phyloP scores from a whole-genome alignment of 2,888 invertebrate genomes.

The Eupeodes luniger region DNA sequence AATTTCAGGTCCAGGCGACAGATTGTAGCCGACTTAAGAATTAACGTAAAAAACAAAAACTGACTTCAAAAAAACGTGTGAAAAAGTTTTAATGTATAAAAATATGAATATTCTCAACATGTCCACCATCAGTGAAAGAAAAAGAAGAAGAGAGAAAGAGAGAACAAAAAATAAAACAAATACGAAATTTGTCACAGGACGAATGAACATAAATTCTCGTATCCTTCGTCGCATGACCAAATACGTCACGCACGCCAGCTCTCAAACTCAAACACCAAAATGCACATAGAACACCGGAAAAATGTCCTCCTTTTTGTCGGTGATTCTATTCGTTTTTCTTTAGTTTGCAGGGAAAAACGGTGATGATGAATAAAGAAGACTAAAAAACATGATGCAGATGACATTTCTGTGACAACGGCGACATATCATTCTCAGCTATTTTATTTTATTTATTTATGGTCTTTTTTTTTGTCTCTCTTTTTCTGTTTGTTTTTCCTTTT shows the following conservation, averaged over 20 bases:
- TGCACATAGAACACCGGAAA: constrained; percentile 48
- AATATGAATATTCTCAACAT: constrained; percentile 64
- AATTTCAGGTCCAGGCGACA: neutral
- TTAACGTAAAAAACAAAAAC: neutral
- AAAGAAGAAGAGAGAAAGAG: neutral
- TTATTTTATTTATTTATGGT: constrained; percentile 33
- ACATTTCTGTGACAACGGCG: constrained; percentile 70
- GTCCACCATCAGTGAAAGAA: constrained; percentile 19
- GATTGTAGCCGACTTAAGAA: neutral
- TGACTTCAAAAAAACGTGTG: constrained; percentile 2
- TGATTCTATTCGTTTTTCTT: constrained; percentile 17
- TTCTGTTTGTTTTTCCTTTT: neutral
- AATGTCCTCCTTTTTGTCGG: constrained; percentile 53
- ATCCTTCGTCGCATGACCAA: constrained; percentile 70
- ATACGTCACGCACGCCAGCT: constrained; percentile 70
- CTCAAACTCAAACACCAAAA: constrained; percentile 58
- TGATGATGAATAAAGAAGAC: neutral
- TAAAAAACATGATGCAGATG: constrained; percentile 61
- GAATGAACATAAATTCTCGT: constrained; percentile 59
- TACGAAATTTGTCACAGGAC: constrained; percentile 64
- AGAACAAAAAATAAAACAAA: constrained; percentile 42
- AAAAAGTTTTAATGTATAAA: constrained; percentile 32
- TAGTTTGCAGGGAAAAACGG: neutral
- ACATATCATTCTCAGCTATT: constrained; percentile 58
- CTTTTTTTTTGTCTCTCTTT: neutral